These are phyloP conservation scores for Tyria jacobaeae DNA, from an alignment of 2,888 invertebrate species.

Conservation along the genomic window DNA sequence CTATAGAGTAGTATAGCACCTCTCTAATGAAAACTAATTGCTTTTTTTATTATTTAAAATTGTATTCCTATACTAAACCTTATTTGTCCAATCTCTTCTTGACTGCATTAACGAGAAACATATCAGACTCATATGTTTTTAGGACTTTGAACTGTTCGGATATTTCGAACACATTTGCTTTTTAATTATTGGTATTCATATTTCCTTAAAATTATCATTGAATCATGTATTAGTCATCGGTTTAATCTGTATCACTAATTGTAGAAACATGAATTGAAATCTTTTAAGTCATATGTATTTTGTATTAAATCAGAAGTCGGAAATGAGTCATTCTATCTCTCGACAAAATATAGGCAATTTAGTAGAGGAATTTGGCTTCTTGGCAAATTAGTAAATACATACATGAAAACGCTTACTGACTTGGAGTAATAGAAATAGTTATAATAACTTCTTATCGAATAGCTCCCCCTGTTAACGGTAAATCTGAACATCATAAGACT, in stretches of 20 bases:
- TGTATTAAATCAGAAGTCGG: neutral
- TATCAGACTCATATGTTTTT: neutral
- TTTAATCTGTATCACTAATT: constrained; percentile 2
- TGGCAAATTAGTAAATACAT: too few species aligned
- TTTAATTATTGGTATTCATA: neutral
- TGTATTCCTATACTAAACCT: neutral
- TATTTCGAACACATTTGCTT: constrained; percentile 7
- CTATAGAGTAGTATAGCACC: too few species aligned
- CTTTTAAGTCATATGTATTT: neutral
- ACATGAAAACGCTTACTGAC: too few species aligned
- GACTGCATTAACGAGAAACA: neutral
- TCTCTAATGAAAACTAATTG: too few species aligned
- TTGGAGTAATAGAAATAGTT: too few species aligned
- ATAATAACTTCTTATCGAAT: too few species aligned
- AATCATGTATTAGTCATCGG: constrained; percentile 6
- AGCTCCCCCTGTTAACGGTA: too few species aligned
- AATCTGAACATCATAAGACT: too few species aligned
- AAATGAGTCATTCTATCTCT: neutral
- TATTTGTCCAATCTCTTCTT: neutral
- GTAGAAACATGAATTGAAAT: neutral
- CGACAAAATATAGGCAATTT: neutral
- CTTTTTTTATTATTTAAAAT: neutral
- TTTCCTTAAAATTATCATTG: neutral
- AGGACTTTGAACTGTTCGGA: neutral
- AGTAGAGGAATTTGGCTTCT: too few species aligned